Evolutionary conservation across 2,888 invertebrate genomes (phyloP), one percentile per base, ranked within the genome.

Genomic region (Oscheius sp.): DNA sequence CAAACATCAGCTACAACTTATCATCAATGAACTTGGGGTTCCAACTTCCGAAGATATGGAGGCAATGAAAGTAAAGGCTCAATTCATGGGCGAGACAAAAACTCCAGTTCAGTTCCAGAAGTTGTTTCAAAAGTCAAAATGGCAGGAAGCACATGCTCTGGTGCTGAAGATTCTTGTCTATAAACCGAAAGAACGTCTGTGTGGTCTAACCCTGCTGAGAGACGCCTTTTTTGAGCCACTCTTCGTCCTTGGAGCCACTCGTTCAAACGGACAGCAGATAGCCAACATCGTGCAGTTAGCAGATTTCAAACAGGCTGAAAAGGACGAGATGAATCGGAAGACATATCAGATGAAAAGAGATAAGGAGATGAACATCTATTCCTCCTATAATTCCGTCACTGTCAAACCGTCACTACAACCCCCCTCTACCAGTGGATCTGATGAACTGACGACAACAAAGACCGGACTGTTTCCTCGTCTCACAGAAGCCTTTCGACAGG

Each of bases 151-250:
- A 3, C 12, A 59, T 1, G 59, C 28, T 24, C 75, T 80, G 30
- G 57, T 80, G n/a, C 65, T 57, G 4, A 66, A 73, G 50, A 75
- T 80, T 30, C 71, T 80, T 1, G 64, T 71, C n/a, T 80, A 73
- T 65, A 59, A 65, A 12, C 80, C 80, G 12, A 61, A 74, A 22
- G 71, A 74, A 26, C 65, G 80, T 9, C 67, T 75, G 9, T 67
- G 73, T 38, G 80, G 80, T 9, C 63, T 66, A 9, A 69, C 70
- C 59, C 70, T 80, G 26, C 69, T 80, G 22, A 26, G 62, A 3
- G 74, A 80, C 59, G 24, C 68, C 4, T 80, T 73, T 47, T 80
- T 80, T 66, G 69, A 73, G n/a, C 22, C 22, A 3, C 59, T 59
- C 59, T 59, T 59, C 44, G 59, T 22, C 17, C 28, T 24, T 17